Evolutionary conservation across 2,113 vertebrate species (phyloP), one percentile per base, ranked within the genome.

Genomic region (Menidia beryllina): DNA sequence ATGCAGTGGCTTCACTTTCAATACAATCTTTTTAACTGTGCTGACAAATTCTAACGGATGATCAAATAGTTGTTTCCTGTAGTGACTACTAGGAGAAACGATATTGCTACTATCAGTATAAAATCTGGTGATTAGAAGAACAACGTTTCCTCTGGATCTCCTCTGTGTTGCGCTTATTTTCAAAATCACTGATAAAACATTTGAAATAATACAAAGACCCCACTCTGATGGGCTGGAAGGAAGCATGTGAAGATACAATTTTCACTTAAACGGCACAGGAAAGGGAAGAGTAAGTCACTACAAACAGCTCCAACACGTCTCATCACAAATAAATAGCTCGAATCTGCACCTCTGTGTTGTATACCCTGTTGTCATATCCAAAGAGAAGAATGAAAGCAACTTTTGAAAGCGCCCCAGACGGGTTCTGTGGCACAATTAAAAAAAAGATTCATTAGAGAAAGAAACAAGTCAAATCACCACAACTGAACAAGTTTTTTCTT

Each of bases 331-430:
- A 58, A 63, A 81, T 74, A 82, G 62, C 63, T 66, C 51, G 54
- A 67, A 77, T 63, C 79, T 72, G 63, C 60, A 45, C 50, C 56
- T 55, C 74, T 26, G 56, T 13, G 34, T 75, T 56, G 78, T 81
- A 88, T 76, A 94, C 94, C 93, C 93, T 94, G 93, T 94, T 87
- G 86, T 91, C 86, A 86, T 87, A 63, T 91, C 84, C 79, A 89
- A 82, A 74, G 69, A 81, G 61, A 76, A 87, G 75, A 78, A 73
- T 56, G 55, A 57, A 79, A 57, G 69, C 23, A 72, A 73, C 24
- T 26, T 65, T 27, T 56, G 48, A 70, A 58, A 7, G 53, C 23
- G 71, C 76, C 77, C 79, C 77, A 73, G 61, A 41, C 45, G 41
- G 53, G 77, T 68, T 77, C 23, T 45, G 60, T 61, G 75, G 72